Evolutionary conservation across 2,113 vertebrate genomes (phyloP), one percentile per base, ranked within the genome.

Genomic region (Mus pahari): DNA sequence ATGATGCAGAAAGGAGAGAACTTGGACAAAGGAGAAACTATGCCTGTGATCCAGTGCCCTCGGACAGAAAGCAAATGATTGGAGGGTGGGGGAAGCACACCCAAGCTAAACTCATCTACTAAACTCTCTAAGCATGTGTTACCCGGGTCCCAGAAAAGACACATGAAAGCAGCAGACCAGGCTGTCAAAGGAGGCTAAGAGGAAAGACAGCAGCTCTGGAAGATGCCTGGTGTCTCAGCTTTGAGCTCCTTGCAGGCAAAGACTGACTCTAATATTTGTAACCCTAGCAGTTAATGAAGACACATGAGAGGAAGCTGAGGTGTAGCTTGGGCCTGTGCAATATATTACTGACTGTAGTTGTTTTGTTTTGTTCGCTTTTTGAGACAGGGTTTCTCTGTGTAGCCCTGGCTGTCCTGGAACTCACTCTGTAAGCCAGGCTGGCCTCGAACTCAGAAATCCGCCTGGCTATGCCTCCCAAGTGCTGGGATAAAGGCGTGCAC

Each of bases 1-100:
- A 95, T 96, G 96, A 97, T 90, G 93, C 93, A 94, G 94, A 96
- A 93, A 96, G 94, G 70, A 60, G 86, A 71, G 91, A 95, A 97
- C 68, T 81, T 1, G 45, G 86, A 70, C 50, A 71, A 62, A 68
- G 74, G 83, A 86, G n/a, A 96, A 79, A 64, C 83, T 10, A 87
- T 91, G 77, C 58, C 16, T 75, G 78, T 60, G 24, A 3, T 28
- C 20, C 36, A 5, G 89, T 68, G 58, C 91, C 73, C 70, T 95
- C 36, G 20, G 91, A 94, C 48, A 91, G 88, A 86, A 83, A 64
- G 78, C 93, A 78, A 78, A 89, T 70, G 91, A 94, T 48, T 39
- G 75, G 58, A 0, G 17, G 0, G 9, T 55, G 36, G 39, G 68
- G 75, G 28, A 33, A 2, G 42, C 36, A 36, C 39, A 87, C 78